Evolutionary conservation across 2,113 vertebrate genomes (phyloP).

Genomic region (Corynorhinus townsendii): DNA sequence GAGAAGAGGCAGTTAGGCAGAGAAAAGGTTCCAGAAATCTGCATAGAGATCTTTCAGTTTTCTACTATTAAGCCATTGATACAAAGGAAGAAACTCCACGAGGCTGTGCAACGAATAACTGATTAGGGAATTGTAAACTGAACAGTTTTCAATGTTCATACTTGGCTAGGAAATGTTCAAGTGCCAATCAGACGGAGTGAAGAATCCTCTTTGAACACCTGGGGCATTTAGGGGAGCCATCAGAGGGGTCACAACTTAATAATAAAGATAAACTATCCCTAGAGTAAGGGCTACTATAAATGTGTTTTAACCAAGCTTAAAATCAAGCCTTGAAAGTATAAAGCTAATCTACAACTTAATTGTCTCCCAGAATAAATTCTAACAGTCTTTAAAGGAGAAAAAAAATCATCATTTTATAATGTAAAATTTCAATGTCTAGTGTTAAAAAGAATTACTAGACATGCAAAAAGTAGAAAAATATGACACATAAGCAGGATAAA

Average conservation of each 20-base stretch:
- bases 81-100: not conserved
- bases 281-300: not conserved
- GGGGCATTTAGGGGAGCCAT: not conserved
- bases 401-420: not conserved
- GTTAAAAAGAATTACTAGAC: not conserved
- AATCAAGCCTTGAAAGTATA: not conserved
- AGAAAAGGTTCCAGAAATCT: not conserved
- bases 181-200: not conserved
- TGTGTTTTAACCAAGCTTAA: not conserved
- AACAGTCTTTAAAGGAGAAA: not conserved
- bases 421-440: not conserved
- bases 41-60: not conserved
- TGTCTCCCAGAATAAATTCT: not conserved
- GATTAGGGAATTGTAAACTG: not conserved
- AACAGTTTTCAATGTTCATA: not conserved
- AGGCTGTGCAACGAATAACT: not conserved
- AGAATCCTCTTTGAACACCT: not conserved
- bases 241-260: not conserved
- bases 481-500: not conserved
- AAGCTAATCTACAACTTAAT: not conserved
- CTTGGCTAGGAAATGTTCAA: not conserved
- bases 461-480: not conserved
- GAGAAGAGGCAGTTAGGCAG: not conserved
- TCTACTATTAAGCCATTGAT: not conserved
- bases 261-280: not conserved